Evolutionary conservation across 2,888 invertebrate species (phyloP), one percentile per base, ranked within the genome.

Genomic region (Meta bourneti): DNA sequence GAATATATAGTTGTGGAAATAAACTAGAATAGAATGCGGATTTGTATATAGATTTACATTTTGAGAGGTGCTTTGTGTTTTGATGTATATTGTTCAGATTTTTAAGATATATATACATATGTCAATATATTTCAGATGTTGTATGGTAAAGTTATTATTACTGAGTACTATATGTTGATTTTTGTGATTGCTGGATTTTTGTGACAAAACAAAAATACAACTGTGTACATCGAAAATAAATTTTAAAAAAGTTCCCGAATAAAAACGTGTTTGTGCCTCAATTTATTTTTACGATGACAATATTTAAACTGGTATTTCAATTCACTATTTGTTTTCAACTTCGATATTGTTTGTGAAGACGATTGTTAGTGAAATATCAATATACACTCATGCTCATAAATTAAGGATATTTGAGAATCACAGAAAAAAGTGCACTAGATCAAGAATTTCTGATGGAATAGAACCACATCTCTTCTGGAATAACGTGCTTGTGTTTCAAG

Each of bases 151-250:
- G 69, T 20, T 86, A 75, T 77, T 72, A 71, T 69, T 54, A 71
- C 70, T 72, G 70, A 83, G 54, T 75, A 61, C 52, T 87, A 69
- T 77, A 77, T 87, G 54, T 77, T 52, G 54, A 51, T 84, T 72
- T 77, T 87, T 91, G 86, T 87, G 77, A 91, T 82, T 75, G 87
- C 49, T 87, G 69, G 61, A 75, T 85, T 78, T 86, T 88, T 71
- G 70, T 82, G 74, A 16, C 20, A 70, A 20, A 74, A 52, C 34
- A 77, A 78, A 77, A 87, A 81, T 72, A 72, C 69, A 80, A 81
- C 71, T 54, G 54, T 91, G 83, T 91, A 87, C 94, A 80, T 94
- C 94, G 19, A 95, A 90, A 20, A 88, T 88, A 85, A 88, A 87
- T 61, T 61, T 61, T 61, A 61, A 61, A 61, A 61, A 61, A 61